Conservation (phyloP, 2,797 vertebrate genomes). For the Sebastes oblongus region DNA sequence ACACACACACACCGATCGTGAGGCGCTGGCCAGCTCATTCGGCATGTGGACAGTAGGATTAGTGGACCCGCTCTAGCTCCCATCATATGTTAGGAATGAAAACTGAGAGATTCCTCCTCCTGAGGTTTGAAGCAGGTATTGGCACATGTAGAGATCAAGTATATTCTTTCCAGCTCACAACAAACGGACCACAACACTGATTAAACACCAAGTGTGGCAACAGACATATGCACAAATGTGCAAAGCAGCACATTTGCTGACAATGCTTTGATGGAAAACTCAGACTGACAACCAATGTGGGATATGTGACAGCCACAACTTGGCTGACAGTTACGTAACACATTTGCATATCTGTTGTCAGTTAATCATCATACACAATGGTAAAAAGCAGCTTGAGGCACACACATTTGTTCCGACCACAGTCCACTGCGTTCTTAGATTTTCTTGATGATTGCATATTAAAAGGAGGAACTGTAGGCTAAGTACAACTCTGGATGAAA, state of each 20-base stretch:
- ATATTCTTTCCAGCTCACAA: background rate
- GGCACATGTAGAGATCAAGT: background rate
- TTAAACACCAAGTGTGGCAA: background rate
- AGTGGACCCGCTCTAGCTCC: background rate
- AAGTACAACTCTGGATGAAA: too few species aligned
- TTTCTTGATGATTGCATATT: background rate
- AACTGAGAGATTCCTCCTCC: background rate
- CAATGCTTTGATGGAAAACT: background rate
- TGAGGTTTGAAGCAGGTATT: background rate
- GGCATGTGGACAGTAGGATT: background rate
- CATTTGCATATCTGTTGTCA: conserved; percentile 27
- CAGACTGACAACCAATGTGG: conserved; percentile 24
- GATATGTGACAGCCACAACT: conserved; percentile 11
- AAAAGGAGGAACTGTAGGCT: background rate
- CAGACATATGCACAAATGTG: background rate
- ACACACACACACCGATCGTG: too few species aligned
- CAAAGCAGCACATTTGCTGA: background rate
- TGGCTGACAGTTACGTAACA: background rate
- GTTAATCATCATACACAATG: background rate
- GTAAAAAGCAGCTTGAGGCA: background rate
- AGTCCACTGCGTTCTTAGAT: background rate
- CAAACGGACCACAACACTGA: background rate
- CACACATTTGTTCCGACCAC: background rate
- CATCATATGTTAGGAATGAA: background rate
- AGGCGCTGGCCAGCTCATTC: too few species aligned